Conservation (phyloP, 2,888 invertebrate genomes). For the Tricholauxania praeusta region DNA sequence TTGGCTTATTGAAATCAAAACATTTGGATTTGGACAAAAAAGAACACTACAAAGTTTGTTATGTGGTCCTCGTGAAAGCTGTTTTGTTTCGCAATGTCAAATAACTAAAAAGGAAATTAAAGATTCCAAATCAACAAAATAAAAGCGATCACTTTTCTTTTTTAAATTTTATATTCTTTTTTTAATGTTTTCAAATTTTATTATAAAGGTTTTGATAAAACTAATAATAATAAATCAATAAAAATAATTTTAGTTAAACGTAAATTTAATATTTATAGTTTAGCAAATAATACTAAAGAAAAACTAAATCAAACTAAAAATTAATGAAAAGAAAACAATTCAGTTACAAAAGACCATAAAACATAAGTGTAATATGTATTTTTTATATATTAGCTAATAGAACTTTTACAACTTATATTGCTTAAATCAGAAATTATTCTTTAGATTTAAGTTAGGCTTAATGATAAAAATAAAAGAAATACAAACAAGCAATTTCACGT, state of each 20-base stretch:
- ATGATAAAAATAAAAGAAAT: neutral
- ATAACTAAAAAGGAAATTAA: slow-evolving; percentile 3
- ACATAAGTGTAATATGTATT: neutral
- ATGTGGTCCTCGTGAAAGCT: too few relatives aligned
- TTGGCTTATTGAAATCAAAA: too few relatives aligned
- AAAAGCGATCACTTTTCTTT: slow-evolving; percentile 55
- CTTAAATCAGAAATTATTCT: slow-evolving; percentile 4
- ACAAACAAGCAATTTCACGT: neutral
- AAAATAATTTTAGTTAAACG: slow-evolving; percentile 39
- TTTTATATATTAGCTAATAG: neutral
- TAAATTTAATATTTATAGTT: slow-evolving; percentile 39
- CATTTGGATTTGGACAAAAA: too few relatives aligned
- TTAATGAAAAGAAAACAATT: slow-evolving; percentile 13
- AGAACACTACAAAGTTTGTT: too few relatives aligned
- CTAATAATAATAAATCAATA: slow-evolving; percentile 55
- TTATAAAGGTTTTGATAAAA: slow-evolving; percentile 58
- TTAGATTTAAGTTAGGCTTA: neutral
- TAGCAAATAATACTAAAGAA: slow-evolving; percentile 35
- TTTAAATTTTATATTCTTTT: slow-evolving; percentile 58
- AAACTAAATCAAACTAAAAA: slow-evolving; percentile 5
- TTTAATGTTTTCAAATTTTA: slow-evolving; percentile 51
- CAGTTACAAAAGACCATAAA: neutral
- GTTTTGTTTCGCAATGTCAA: neutral
- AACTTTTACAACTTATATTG: neutral
- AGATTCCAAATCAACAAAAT: slow-evolving; percentile 47